Evolutionary conservation across 2,888 invertebrate species (phyloP).

Genomic region (Zygothrica quintamaculata): DNA sequence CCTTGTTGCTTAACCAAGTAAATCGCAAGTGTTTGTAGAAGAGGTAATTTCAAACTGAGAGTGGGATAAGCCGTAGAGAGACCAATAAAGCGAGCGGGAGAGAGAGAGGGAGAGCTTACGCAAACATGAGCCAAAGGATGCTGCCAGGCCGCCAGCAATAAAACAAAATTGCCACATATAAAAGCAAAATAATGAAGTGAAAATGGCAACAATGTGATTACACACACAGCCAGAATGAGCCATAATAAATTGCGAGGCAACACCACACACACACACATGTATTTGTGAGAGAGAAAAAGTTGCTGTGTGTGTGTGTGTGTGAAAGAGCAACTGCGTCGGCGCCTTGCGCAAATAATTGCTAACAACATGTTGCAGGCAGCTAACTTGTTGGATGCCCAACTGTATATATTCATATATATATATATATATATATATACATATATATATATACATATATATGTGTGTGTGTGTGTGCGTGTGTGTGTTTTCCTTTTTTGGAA

Average conservation of each 20-base stretch:
- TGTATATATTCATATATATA: no score
- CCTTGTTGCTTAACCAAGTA: slow-evolving; percentile 76
- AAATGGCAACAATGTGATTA: slow-evolving; percentile 81
- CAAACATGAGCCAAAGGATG: slow-evolving; percentile 58
- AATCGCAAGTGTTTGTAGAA: slow-evolving; percentile 53
- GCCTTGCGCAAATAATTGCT: slow-evolving; percentile 55
- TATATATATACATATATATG: no score
- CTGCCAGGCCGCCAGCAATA: slow-evolving; percentile 60
- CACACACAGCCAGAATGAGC: slow-evolving; percentile 61
- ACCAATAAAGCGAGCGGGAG: slow-evolving; percentile 5
- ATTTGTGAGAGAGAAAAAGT: slow-evolving; percentile 12
- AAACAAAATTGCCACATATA: slow-evolving; percentile 78
- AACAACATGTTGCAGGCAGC: slow-evolving; percentile 67
- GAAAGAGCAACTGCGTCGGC: slow-evolving; percentile 64
- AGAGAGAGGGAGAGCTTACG: slow-evolving; percentile 33
- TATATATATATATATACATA: no score
- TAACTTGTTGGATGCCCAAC: slow-evolving; percentile 78
- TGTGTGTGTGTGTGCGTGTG: slow-evolving; percentile 7
- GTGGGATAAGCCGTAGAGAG: background rate
- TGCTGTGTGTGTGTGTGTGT: slow-evolving; percentile 3
- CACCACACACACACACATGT: slow-evolving; percentile 14
- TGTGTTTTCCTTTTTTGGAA: slow-evolving; percentile 16
- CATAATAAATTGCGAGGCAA: slow-evolving; percentile 58
- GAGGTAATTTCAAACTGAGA: slow-evolving; percentile 7
- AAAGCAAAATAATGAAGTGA: slow-evolving; percentile 80